Evolutionary conservation across 2,113 vertebrate species (phyloP).

Genomic region (Manacus vitellinus): DNA sequence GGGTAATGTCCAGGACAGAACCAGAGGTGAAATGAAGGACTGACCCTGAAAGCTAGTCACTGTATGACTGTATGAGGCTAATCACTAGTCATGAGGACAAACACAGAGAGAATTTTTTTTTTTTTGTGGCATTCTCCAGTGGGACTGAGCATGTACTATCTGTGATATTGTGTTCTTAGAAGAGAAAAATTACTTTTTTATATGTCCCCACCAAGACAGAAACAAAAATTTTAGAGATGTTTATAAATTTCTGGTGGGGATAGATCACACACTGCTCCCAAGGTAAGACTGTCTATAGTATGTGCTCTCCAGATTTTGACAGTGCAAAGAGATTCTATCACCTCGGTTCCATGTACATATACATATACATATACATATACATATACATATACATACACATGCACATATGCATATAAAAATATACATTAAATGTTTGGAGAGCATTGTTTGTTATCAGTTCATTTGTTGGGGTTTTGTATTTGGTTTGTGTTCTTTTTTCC

Average conservation of each 20-base stretch:
- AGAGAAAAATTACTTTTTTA: neutral
- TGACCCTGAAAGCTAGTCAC: neutral
- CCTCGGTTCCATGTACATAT: rapidly evolving
- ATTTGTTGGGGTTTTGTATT: neutral
- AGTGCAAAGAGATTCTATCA: neutral
- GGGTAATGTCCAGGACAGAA: neutral
- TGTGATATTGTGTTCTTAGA: neutral
- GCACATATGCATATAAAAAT: neutral
- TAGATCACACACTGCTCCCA: neutral
- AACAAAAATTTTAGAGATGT: neutral
- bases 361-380: neutral
- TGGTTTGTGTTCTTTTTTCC: neutral
- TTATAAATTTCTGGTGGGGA: neutral
- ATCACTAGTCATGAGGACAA: neutral
- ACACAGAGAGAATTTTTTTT: neutral
- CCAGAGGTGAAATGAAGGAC: neutral
- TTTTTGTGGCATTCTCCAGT: neutral
- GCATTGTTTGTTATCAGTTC: neutral
- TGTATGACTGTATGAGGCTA: neutral
- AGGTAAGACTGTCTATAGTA: neutral
- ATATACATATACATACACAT: neutral
- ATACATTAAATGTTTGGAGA: neutral
- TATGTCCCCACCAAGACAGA: neutral
- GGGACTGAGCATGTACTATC: neutral
- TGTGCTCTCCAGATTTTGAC: neutral